Evolutionary conservation across 2,888 invertebrate genomes (phyloP).

Genomic region (Melieria omissa): DNA sequence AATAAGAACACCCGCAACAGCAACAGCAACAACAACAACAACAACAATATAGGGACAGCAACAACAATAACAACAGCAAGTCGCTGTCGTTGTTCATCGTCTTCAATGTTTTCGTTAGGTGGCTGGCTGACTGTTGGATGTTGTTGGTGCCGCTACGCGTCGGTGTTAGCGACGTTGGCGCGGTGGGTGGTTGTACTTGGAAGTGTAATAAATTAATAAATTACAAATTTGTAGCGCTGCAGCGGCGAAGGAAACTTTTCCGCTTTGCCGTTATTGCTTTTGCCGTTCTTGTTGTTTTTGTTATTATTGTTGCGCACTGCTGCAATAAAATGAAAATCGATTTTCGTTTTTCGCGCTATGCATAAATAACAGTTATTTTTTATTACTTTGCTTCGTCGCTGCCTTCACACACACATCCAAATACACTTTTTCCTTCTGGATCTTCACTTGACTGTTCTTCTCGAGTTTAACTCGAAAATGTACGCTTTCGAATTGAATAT

Average conservation of each 20-base stretch:
- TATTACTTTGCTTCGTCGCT: not conserved
- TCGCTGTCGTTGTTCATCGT: constrained; percentile 7
- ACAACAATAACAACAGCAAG: not conserved
- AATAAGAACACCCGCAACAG: constrained; percentile 17
- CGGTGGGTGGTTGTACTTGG: constrained; percentile 13
- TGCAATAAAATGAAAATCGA: constrained; percentile 27
- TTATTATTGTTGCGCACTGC: constrained; percentile 23
- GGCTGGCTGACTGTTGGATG: constrained; percentile 10
- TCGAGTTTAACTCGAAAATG: too few species aligned
- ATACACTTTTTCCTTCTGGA: too few species aligned
- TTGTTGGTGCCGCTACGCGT: not conserved
- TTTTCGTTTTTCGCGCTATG: constrained; percentile 14
- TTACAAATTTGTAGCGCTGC: constrained; percentile 59
- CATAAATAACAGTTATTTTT: constrained; percentile 25
- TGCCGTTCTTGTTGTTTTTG: constrained; percentile 15
- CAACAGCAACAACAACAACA: constrained; percentile 9
- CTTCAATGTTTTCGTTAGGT: not conserved
- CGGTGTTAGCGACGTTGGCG: constrained; percentile 15
- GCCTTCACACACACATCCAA: too few species aligned
- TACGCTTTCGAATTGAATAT: too few species aligned
- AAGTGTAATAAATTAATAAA: constrained; percentile 64
- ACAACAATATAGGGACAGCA: not conserved
- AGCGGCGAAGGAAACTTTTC: constrained; percentile 41
- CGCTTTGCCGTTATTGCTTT: constrained; percentile 7
- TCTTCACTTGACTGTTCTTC: too few species aligned